Evolutionary conservation across 2,888 invertebrate genomes (phyloP).

Genomic region (Antitype chi): DNA sequence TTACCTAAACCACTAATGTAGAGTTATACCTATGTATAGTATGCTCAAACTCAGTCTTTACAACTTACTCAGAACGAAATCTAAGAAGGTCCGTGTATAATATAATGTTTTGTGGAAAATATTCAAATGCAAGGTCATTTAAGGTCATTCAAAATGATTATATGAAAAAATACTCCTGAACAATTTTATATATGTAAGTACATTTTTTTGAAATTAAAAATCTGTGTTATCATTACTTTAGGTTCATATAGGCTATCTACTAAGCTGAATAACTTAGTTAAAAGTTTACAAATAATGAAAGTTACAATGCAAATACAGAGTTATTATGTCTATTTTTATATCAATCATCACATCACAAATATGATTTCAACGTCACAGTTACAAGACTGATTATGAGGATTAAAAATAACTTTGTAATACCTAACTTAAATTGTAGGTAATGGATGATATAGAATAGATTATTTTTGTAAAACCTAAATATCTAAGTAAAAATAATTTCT

Average conservation of each 20-base stretch:
- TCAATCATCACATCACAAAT: slow-evolving; percentile 13
- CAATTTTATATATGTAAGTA: neutral
- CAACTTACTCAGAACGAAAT: slow-evolving; percentile 4
- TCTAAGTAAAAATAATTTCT: slow-evolving; percentile 14
- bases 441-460: slow-evolving; percentile 23
- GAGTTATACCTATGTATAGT: neutral
- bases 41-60: neutral
- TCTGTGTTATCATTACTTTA: slow-evolving; percentile 26
- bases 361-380: slow-evolving; percentile 53
- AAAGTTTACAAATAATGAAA: neutral
- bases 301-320: neutral
- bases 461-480: slow-evolving; percentile 50
- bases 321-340: neutral
- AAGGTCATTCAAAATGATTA: neutral
- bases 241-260: neutral
- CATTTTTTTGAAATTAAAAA: slow-evolving; percentile 32
- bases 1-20: neutral
- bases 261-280: neutral
- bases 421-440: neutral
- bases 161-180: slow-evolving; percentile 7
- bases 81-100: too few relatives aligned
- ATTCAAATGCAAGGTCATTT: neutral
- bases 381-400: slow-evolving; percentile 62
- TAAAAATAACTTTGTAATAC: slow-evolving; percentile 8
- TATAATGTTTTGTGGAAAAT: neutral